phyloP scores from a whole-genome alignment of 1,140 invertebrate species.

The Vanessa atalanta region DNA sequence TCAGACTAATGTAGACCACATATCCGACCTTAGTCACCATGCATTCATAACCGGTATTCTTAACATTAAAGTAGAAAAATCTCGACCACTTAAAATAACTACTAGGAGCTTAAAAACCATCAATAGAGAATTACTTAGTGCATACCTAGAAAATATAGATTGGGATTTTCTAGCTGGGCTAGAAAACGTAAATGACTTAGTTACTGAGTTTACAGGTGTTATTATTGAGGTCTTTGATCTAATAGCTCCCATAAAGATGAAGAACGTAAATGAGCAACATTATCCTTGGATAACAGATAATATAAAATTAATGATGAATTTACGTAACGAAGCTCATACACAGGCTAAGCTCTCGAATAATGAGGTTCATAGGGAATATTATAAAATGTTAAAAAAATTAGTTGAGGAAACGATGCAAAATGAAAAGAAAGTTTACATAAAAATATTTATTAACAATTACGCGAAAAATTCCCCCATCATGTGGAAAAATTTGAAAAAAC shows the following conservation, averaged over 20 bases:
- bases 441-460: neutral
- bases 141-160: slow-evolving; percentile 5
- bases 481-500: no score
- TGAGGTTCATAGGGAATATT: no score
- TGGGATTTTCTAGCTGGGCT: neutral
- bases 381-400: neutral
- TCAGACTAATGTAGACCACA: neutral
- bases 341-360: no score
- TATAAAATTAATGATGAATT: no score
- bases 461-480: no score
- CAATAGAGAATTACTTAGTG: slow-evolving; percentile 1
- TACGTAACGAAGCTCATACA: no score
- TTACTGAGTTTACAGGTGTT: neutral
- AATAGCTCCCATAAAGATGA: neutral
- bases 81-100: neutral
- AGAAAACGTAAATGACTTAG: neutral
- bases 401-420: neutral
- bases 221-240: neutral
- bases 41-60: slow-evolving; percentile 10
- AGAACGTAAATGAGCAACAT: neutral
- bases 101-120: no score
- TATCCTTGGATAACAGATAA: no score
- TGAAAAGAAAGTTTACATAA: neutral
- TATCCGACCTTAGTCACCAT: slow-evolving; percentile 1
- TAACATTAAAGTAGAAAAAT: neutral